Conservation (phyloP, 2,888 invertebrate genomes). For the Tetheella fluctuosa region DNA sequence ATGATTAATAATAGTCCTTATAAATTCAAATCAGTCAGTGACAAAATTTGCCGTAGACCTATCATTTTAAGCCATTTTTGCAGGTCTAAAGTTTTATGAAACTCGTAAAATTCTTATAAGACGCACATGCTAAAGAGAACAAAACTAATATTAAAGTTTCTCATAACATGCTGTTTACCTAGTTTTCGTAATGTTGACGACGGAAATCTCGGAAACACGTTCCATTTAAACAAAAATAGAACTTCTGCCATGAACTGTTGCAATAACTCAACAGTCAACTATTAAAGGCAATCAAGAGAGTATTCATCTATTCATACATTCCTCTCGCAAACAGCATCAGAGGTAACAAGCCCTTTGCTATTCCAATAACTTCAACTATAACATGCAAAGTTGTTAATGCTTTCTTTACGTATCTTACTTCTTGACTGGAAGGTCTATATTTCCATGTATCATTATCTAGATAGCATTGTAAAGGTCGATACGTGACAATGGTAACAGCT, state of each 20-base stretch:
- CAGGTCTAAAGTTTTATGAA: neutral
- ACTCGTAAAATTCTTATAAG: neutral
- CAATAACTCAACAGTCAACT: neutral
- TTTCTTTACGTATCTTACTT: slow-evolving; percentile 31
- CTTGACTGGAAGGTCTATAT: slow-evolving; percentile 34
- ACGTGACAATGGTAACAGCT: slow-evolving; percentile 50
- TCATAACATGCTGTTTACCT: slow-evolving; percentile 29
- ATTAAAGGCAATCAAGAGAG: slow-evolving; percentile 28
- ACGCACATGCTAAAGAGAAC: neutral
- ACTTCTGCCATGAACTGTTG: slow-evolving; percentile 12
- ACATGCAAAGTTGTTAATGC: slow-evolving; percentile 30
- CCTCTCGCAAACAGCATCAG: slow-evolving; percentile 32
- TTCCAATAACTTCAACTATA: slow-evolving; percentile 37
- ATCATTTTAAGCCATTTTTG: no score
- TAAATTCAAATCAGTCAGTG: neutral
- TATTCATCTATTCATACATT: slow-evolving; percentile 34
- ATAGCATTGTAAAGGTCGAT: slow-evolving; percentile 38
- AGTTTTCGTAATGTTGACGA: slow-evolving; percentile 26
- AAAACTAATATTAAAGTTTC: slow-evolving; percentile 9
- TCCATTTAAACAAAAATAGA: slow-evolving; percentile 35
- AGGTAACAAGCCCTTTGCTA: slow-evolving; percentile 40
- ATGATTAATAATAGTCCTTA: neutral
- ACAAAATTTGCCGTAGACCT: no score
- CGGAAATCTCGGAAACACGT: slow-evolving; percentile 23
- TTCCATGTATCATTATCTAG: slow-evolving; percentile 32